phyloP scores from a whole-genome alignment of 1,140 invertebrate genomes.

The Rhagoletis pomonella region DNA sequence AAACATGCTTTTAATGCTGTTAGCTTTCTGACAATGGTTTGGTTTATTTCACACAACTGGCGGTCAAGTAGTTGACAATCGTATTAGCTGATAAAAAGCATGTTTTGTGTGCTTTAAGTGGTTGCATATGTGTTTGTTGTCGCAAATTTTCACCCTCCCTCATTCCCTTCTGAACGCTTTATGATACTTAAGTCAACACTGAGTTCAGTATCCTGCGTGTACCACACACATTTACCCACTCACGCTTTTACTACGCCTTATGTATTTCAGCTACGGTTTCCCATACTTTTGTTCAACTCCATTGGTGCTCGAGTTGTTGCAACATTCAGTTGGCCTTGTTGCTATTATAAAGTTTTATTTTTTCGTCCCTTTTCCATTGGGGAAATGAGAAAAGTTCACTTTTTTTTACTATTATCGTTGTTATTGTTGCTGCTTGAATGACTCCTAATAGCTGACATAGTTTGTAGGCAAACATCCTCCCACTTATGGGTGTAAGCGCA shows the following conservation, averaged over 20 bases:
- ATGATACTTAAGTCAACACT: background rate
- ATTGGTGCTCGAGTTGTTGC: conserved; percentile 3
- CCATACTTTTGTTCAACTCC: background rate
- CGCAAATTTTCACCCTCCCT: too few species aligned
- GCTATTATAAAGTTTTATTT: conserved; percentile 39
- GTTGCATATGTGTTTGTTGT: too few species aligned
- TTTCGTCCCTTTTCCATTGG: background rate
- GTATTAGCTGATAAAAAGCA: too few species aligned
- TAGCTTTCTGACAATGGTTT: too few species aligned
- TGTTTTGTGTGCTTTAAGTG: too few species aligned
- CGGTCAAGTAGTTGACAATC: too few species aligned
- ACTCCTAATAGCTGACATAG: background rate
- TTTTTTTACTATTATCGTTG: conserved; percentile 28
- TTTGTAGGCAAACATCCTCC: conserved; percentile 3
- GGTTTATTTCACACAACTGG: too few species aligned
- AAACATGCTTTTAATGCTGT: too few species aligned
- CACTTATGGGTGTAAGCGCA: background rate
- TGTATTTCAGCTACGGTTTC: too few species aligned
- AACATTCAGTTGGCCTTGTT: conserved; percentile 33
- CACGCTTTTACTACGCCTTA: background rate
- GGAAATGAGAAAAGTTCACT: conserved; percentile 48
- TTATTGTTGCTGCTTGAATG: conserved; percentile 25
- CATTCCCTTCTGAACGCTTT: background rate
- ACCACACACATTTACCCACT: background rate
- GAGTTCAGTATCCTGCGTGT: conserved; percentile 21